These are phyloP conservation scores for Clostera curtula DNA, from an alignment of 2,888 invertebrate species.

Conservation along the genomic window DNA sequence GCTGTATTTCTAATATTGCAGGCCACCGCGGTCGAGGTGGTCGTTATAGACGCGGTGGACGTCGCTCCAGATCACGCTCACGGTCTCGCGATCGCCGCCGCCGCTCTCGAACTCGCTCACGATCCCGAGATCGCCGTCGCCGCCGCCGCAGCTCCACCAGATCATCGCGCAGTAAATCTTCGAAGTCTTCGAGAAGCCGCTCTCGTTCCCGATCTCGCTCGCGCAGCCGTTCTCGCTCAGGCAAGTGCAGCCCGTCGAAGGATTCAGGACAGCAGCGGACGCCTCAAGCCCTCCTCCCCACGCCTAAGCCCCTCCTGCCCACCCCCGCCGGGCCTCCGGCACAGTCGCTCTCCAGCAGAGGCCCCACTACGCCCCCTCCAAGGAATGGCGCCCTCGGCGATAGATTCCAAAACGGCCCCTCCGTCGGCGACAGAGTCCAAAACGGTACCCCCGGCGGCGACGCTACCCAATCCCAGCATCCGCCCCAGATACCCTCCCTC, in stretches of 20 bases:
- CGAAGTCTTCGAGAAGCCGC: slow-evolving; percentile 52
- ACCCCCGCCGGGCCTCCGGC: slow-evolving; percentile 54
- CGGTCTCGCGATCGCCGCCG: slow-evolving; percentile 45
- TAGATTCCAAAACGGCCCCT: slow-evolving; percentile 16
- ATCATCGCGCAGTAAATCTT: slow-evolving; percentile 61
- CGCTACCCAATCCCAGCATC: slow-evolving; percentile 24
- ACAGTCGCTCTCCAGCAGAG: slow-evolving; percentile 26
- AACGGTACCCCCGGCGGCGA: slow-evolving; percentile 21
- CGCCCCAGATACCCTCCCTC: slow-evolving; percentile 51
- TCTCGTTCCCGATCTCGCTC: slow-evolving; percentile 62
- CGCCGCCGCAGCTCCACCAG: slow-evolving; percentile 61
- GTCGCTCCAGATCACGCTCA: slow-evolving; percentile 47
- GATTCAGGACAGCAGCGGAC: slow-evolving; percentile 42
- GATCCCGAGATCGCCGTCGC: slow-evolving; percentile 54
- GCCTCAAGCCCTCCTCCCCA: slow-evolving; percentile 40
- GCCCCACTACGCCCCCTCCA: slow-evolving; percentile 30
- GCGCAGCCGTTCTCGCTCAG: slow-evolving; percentile 68
- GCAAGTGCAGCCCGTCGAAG: slow-evolving; percentile 70
- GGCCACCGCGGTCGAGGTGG: slow-evolving; percentile 64
- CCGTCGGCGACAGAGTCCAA: slow-evolving; percentile 18
- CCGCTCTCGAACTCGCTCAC: slow-evolving; percentile 42
- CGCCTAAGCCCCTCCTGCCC: slow-evolving; percentile 40
- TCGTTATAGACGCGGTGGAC: slow-evolving; percentile 48
- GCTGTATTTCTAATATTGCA: slow-evolving; percentile 11
- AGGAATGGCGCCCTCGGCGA: slow-evolving; percentile 8